phyloP scores from a whole-genome alignment of 1,140 invertebrate genomes.

The Rhynchophorus ferrugineus region DNA sequence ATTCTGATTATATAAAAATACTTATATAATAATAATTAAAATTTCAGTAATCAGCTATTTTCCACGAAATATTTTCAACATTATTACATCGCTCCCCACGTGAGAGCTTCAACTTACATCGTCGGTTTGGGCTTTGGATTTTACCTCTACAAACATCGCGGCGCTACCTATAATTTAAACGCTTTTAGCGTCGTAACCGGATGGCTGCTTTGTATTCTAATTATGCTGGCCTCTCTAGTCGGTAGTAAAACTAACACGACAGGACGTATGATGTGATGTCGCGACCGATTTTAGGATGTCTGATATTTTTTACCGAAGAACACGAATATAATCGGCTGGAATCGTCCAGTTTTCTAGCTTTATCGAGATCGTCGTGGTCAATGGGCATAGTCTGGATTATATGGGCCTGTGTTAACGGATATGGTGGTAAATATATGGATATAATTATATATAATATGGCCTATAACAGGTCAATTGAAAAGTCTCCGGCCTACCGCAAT shows the following conservation, averaged over 20 bases:
- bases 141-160: constrained; percentile 20
- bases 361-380: constrained; percentile 27
- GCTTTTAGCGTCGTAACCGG: constrained; percentile 10
- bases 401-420: constrained; percentile 30
- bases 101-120: constrained; percentile 26
- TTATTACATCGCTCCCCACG: constrained; percentile 29
- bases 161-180: constrained; percentile 11
- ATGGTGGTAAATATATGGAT: constrained; percentile 22
- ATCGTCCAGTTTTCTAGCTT: constrained; percentile 25
- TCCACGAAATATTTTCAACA: constrained; percentile 27
- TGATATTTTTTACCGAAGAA: constrained; percentile 28
- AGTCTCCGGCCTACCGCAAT: too few relatives aligned
- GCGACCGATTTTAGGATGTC: too few relatives aligned
- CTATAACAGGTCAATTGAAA: too few relatives aligned
- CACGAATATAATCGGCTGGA: constrained; percentile 29
- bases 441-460: too few relatives aligned
- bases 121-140: constrained; percentile 29
- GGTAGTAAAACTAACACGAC: too few relatives aligned
- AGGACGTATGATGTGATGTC: too few relatives aligned
- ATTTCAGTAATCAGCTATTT: constrained; percentile 18
- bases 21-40: too few relatives aligned
- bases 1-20: too few relatives aligned
- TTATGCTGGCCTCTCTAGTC: constrained; percentile 20
- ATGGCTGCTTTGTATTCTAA: constrained; percentile 20
- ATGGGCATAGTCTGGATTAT: constrained; percentile 30